Percentiles rank a stretch among this genome's conserved stretches.
Evolutionary conservation across 2,888 invertebrate species (phyloP).

Genomic region (Invenusta paracnida): DNA sequence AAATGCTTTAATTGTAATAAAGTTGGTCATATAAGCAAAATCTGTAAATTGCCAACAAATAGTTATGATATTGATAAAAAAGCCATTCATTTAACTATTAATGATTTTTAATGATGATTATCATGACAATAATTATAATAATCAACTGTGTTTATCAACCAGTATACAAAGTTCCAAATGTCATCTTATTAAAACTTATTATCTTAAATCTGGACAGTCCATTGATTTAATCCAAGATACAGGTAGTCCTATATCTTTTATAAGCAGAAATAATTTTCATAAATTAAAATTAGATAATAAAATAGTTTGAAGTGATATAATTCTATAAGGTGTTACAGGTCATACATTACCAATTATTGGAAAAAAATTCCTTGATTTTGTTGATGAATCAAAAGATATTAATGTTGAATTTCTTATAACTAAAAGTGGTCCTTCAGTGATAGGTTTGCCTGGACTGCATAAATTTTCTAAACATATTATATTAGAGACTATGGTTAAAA

Average conservation of each 20-base stretch:
- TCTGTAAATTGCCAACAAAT: neutral
- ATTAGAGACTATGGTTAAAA: neutral
- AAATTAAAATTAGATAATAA: neutral
- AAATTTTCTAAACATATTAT: neutral
- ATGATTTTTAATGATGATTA: too few species aligned
- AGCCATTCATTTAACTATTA: too few species aligned
- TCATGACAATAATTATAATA: too few species aligned
- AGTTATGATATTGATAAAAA: neutral
- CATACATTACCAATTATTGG: neutral
- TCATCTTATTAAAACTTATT: neutral
- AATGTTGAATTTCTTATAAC: neutral
- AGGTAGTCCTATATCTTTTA: slow-evolving; percentile 7
- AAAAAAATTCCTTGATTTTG: neutral
- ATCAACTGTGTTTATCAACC: too few species aligned
- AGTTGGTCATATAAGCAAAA: neutral
- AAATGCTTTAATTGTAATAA: neutral
- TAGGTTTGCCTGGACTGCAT: neutral
- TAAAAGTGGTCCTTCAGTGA: neutral
- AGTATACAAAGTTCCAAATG: neutral
- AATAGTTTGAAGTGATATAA: neutral
- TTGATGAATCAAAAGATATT: neutral
- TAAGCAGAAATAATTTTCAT: neutral
- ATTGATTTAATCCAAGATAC: neutral
- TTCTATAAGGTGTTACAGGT: neutral
- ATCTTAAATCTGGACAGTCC: neutral